phyloP scores from a whole-genome alignment of 2,888 invertebrate species.

The Euphydryas editha region DNA sequence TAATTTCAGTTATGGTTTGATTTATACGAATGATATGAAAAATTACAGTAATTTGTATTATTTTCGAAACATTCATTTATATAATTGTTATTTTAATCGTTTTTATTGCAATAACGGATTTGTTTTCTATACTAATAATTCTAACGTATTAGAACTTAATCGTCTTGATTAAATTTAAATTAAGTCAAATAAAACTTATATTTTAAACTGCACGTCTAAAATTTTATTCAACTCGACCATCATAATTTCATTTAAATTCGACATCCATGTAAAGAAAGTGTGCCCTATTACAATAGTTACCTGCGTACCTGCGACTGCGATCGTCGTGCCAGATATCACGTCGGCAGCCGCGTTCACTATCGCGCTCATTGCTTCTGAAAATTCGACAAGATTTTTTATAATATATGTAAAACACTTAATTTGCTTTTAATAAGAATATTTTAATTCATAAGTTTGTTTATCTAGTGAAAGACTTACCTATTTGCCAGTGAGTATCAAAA shows the following conservation, averaged over 20 bases:
- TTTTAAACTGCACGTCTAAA: background rate
- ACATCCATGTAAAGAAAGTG: conserved; percentile 18
- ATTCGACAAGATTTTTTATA: conserved; percentile 1
- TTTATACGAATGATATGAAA: no score
- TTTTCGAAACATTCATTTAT: no score
- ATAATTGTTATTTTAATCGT: no score
- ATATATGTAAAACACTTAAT: background rate
- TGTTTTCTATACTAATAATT: no score
- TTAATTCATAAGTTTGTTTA: no score
- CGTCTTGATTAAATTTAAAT: background rate
- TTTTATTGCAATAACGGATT: no score
- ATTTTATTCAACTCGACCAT: background rate
- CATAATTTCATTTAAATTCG: background rate
- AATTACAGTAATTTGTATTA: no score
- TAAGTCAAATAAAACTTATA: background rate
- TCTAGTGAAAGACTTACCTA: no score
- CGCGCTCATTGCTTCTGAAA: conserved; percentile 83
- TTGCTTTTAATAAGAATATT: no score
- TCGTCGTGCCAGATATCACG: conserved; percentile 87
- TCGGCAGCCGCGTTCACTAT: conserved; percentile 85
- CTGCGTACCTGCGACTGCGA: conserved; percentile 85
- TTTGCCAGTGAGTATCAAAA: no score
- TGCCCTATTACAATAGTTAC: conserved; percentile 50
- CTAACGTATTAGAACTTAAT: no score
- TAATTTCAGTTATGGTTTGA: no score